Conservation (phyloP, 2,797 vertebrate species). For the Falco peregrinus region DNA sequence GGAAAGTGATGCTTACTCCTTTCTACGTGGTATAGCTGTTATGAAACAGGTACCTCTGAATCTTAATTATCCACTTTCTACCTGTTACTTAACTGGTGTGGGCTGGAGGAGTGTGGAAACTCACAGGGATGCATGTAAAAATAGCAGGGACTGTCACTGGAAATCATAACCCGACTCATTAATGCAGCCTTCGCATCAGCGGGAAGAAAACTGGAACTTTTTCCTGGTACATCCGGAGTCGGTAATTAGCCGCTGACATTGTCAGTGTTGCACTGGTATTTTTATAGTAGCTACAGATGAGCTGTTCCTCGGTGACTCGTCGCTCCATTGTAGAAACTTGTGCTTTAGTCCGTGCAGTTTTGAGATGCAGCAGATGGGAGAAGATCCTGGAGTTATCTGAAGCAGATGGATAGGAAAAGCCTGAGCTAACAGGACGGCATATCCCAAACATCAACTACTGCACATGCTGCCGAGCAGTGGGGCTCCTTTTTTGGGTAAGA, state of each 20-base stretch:
- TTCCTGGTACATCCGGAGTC: not conserved
- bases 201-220: not conserved
- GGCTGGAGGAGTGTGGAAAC: not conserved
- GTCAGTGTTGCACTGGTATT: not conserved
- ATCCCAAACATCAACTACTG: fast-evolving
- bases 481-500: not conserved
- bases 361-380: not conserved
- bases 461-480: fast-evolving
- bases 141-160: not conserved
- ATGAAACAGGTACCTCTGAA: not conserved
- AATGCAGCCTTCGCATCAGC: not conserved
- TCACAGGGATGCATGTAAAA: slow-evolving; percentile 13
- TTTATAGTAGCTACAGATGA: not conserved
- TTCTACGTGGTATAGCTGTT: not conserved
- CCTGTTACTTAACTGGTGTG: not conserved
- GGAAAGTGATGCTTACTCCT: not conserved
- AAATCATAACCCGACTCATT: slow-evolving; percentile 28
- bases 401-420: not conserved
- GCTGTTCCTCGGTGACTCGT: not conserved
- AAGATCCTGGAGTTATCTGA: not conserved
- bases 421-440: not conserved
- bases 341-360: fast-evolving
- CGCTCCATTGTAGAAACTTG: not conserved
- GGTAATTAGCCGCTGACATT: slow-evolving; percentile 31
- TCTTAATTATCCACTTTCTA: not conserved